A percentile compares a stretch with the other conserved stretches of the same genome.
Conservation (phyloP, 2,888 invertebrate species). For the Pomacea canaliculata region DNA sequence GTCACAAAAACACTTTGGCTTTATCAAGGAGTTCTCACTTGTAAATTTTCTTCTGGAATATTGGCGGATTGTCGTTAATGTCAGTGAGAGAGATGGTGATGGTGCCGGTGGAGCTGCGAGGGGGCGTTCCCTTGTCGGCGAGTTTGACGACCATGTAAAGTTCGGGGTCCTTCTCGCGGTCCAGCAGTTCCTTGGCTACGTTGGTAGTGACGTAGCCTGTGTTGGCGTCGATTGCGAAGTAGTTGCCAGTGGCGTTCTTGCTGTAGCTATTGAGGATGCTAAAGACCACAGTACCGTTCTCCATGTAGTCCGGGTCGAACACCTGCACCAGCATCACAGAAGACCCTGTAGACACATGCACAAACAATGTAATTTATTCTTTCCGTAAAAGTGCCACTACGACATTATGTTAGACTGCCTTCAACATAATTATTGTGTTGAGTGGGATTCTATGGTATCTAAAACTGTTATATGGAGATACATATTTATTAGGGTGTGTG, state of each 20-base stretch:
- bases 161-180: slow-evolving; percentile 57
- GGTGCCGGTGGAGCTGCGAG: slow-evolving; percentile 43
- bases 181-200: slow-evolving; percentile 43
- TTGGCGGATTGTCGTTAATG: slow-evolving; percentile 71
- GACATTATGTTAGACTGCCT: no score
- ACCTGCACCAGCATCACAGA: slow-evolving; percentile 75
- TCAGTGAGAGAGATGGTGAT: slow-evolving; percentile 69
- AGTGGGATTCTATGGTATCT: no score
- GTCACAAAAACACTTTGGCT: no score
- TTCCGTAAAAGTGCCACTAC: no score
- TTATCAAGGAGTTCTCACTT: slow-evolving; percentile 12
- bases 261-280: slow-evolving; percentile 38
- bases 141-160: slow-evolving; percentile 98
- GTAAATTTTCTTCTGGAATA: slow-evolving; percentile 52
- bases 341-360: slow-evolving; percentile 7
- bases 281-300: slow-evolving; percentile 79
- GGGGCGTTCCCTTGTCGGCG: slow-evolving; percentile 75
- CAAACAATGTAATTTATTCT: no score
- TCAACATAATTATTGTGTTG: no score
- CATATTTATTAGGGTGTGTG: no score
- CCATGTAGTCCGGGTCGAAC: slow-evolving; percentile 95
- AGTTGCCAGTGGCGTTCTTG: background rate
- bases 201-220: slow-evolving; percentile 58
- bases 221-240: slow-evolving; percentile 16
- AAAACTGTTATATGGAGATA: no score